These are phyloP conservation scores for Hypocryptadius cinnamomeus DNA, from an alignment of 2,113 vertebrate genomes.

Conservation along the genomic window DNA sequence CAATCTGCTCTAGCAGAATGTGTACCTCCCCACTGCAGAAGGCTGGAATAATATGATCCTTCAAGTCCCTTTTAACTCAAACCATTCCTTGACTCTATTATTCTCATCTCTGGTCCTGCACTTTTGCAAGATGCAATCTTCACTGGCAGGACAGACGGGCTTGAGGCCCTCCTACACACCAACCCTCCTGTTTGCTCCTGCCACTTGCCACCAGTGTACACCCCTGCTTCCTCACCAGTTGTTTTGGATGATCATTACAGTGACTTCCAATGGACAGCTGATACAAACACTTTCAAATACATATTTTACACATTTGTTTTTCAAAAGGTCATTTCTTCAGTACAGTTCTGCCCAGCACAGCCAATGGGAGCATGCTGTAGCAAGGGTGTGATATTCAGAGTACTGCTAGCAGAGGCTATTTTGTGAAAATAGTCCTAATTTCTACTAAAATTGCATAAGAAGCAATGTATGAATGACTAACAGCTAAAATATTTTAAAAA, in stretches of 20 bases:
- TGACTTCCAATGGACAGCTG: background rate
- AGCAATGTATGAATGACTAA: background rate
- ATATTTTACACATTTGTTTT: background rate
- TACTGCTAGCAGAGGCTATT: background rate
- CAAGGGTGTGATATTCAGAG: background rate
- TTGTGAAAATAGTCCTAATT: background rate
- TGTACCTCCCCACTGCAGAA: background rate
- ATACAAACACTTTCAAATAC: background rate
- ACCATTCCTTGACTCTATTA: background rate
- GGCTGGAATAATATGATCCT: background rate
- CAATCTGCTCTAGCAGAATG: background rate
- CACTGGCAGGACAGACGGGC: background rate
- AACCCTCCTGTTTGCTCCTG: background rate
- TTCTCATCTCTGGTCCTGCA: background rate
- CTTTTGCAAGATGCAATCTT: background rate
- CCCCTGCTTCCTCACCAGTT: background rate
- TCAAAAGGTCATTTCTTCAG: background rate
- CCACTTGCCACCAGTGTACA: rapidly evolving
- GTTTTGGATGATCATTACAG: background rate
- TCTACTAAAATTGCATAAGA: background rate
- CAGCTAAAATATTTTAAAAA: background rate
- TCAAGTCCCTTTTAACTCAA: background rate
- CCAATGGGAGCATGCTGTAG: background rate
- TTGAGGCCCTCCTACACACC: rapidly evolving
- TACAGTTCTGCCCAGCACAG: rapidly evolving